Conservation (phyloP, 2,888 invertebrate genomes). For the Thymelicus lineola region DNA sequence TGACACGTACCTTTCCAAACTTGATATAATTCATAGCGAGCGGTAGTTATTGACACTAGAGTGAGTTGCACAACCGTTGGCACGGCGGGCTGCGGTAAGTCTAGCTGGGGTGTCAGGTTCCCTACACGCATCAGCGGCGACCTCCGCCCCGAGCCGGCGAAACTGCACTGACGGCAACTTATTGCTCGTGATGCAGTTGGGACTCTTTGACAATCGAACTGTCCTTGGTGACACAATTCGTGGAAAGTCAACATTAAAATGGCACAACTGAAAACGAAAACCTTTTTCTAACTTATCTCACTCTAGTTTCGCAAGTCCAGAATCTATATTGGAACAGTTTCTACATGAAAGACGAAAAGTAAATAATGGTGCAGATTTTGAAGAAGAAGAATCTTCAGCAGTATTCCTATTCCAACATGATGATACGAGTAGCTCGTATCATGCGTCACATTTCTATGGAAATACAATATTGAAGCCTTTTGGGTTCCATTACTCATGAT, state of each 20-base stretch:
- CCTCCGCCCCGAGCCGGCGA: constrained; percentile 53
- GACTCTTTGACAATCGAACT: constrained; percentile 26
- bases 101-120: constrained; percentile 60
- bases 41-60: constrained; percentile 53
- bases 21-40: constrained; percentile 49
- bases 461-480: background rate
- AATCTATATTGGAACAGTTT: background rate
- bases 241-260: constrained; percentile 2
- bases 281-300: background rate
- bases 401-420: background rate
- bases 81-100: constrained; percentile 69
- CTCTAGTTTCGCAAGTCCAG: background rate
- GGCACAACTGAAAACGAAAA: background rate
- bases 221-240: constrained; percentile 28
- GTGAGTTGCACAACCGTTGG: constrained; percentile 67
- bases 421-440: background rate
- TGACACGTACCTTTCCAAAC: constrained; percentile 29
- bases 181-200: constrained; percentile 21
- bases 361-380: background rate
- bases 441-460: background rate
- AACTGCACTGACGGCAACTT: constrained; percentile 32
- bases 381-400: background rate
- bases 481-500: background rate
- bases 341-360: background rate
- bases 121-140: constrained; percentile 66